Conservation (phyloP, 2,797 vertebrate genomes). For the Sphaeramia orbicularis region DNA sequence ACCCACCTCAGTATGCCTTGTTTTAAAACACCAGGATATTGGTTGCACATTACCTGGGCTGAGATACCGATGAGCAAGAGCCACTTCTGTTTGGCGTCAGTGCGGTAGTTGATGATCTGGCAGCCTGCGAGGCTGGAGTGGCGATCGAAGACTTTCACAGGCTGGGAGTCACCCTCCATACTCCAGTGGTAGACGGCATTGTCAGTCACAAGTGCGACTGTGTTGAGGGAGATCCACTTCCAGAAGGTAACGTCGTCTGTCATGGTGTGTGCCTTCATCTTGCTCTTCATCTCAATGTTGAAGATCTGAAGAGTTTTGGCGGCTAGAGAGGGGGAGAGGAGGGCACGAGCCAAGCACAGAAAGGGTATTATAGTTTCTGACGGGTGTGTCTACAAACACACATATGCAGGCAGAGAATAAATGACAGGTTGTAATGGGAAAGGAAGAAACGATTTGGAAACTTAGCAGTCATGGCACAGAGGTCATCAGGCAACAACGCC, state of each 20-base stretch:
- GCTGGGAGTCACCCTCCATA: constrained; percentile 99
- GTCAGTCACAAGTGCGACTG: constrained; percentile 97
- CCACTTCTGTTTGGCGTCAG: constrained; percentile 99
- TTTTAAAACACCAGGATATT: neutral
- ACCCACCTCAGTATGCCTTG: neutral
- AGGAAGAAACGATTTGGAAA: constrained; percentile 62
- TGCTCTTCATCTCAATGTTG: constrained; percentile 99
- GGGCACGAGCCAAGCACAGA: constrained; percentile 52
- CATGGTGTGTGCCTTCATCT: constrained; percentile 99
- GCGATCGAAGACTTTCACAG: constrained; percentile 97
- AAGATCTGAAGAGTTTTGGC: constrained; percentile 99
- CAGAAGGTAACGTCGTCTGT: constrained; percentile 99
- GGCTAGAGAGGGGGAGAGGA: constrained; percentile 79
- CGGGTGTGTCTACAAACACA: neutral
- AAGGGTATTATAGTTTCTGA: constrained; percentile 49
- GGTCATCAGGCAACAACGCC: constrained; percentile 71
- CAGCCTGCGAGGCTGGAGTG: constrained; percentile 98
- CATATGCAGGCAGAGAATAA: constrained; percentile 23
- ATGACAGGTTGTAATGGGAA: constrained; percentile 60
- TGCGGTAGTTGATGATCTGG: constrained; percentile 99
- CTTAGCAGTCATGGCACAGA: constrained; percentile 68
- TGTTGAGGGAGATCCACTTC: constrained; percentile 99
- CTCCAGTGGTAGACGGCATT: constrained; percentile 99
- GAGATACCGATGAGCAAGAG: constrained; percentile 97
- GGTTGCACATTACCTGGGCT: constrained; percentile 89